Evolutionary conservation across 1,140 invertebrate species (phyloP), one percentile per base, ranked within the genome.

Genomic region (Nasonia giraulti): DNA sequence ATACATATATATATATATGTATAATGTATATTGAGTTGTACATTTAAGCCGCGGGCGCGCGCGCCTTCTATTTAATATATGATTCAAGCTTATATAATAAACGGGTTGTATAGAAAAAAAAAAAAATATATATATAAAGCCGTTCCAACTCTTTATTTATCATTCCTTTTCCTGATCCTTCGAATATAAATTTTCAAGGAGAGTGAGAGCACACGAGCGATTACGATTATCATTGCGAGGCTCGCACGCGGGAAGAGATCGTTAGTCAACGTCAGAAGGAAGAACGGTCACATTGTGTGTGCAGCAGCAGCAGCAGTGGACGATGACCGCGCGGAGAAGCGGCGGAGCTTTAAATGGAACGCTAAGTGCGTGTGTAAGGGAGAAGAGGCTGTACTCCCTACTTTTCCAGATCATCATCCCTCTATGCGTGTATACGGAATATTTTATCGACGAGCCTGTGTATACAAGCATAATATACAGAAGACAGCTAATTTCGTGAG

Each of bases 31-130:
- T 91, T 90, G 88, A 89, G 89, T 90, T 91, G 87, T 91, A 90
- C 89, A 90, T 89, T 86, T 90, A 87, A 90, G 88, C 55, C 55
- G 55, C 55, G 55, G 55, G 55, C 55, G 55, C 55, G 55, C 87
- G 87, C 87, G 87, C 87, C 87, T 88, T 90, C 85, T 88, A 90
- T 90, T 90, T 89, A 90, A 91, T 91, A 91, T 90, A 91, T 91
- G 88, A 90, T 91, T 91, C 89, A 90, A 90, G 89, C 89, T 89
- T 91, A 90, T 82, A 85, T 88, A 91, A 91, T 91, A 91, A 91
- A 91, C 88, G 88, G 89, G 90, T 91, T 91, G 90, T 91, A 91
- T 90, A 91, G 87, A 71, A 71, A 27, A 27, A 27, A 27, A 27
- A 75, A 75, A 74, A 68, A 74, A 40, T n/a, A 71, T 23, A 17